Evolutionary conservation across 2,888 invertebrate species (phyloP).

Genomic region (Drosophila parthenogenetica): DNA sequence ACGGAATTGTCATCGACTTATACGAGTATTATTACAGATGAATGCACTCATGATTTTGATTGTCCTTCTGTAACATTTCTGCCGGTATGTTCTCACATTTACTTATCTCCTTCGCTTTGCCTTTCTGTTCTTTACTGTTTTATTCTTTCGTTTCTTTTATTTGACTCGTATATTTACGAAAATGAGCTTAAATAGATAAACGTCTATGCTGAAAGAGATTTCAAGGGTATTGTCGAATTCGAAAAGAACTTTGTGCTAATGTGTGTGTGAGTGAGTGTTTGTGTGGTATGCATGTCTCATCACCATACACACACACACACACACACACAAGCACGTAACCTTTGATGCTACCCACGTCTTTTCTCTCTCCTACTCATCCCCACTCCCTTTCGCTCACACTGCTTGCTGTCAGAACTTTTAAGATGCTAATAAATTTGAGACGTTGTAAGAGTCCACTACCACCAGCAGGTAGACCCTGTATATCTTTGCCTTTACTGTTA

Average conservation of each 20-base stretch:
- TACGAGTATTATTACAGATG: constrained; percentile 29
- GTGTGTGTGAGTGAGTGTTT: neutral
- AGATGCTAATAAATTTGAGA: constrained; percentile 68
- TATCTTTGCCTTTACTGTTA: constrained; percentile 1
- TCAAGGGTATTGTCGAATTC: constrained; percentile 15
- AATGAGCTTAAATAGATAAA: constrained; percentile 14
- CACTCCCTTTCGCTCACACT: neutral
- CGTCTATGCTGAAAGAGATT: constrained; percentile 5
- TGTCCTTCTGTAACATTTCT: constrained; percentile 13
- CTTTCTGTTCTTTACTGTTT: too few relatives aligned
- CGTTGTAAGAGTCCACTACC: constrained; percentile 19
- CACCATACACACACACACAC: neutral
- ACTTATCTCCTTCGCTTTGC: too few relatives aligned
- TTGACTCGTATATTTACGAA: constrained; percentile 9
- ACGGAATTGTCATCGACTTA: constrained; percentile 29
- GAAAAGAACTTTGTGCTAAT: neutral
- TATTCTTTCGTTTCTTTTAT: neutral
- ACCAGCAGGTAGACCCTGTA: constrained; percentile 17
- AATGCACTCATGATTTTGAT: constrained; percentile 28
- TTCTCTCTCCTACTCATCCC: neutral
- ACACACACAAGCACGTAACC: constrained; percentile 4
- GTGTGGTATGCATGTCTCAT: constrained; percentile 4
- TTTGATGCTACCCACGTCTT: constrained; percentile 16
- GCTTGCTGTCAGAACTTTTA: constrained; percentile 50
- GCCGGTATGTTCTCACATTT: constrained; percentile 11